Conservation (phyloP, 2,113 vertebrate species). For the Brachyhypopomus gauderio region DNA sequence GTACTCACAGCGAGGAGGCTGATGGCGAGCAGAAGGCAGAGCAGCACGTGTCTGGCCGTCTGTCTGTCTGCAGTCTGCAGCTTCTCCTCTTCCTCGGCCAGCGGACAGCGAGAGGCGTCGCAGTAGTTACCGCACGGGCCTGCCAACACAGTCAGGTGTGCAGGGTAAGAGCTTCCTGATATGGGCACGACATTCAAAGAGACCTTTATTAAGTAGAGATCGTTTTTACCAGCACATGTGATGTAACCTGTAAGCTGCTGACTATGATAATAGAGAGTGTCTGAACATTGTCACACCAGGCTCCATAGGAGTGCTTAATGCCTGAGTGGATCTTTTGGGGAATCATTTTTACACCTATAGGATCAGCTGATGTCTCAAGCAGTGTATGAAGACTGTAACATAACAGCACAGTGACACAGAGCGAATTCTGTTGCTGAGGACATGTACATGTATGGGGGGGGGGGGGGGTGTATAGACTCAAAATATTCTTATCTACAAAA, state of each 20-base stretch:
- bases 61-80: conserved; percentile 81
- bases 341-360: background rate
- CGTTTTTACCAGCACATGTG: background rate
- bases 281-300: background rate
- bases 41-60: conserved; percentile 84
- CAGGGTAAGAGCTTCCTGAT: background rate
- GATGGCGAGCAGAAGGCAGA: conserved; percentile 89
- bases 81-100: conserved; percentile 82
- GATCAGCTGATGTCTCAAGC: background rate
- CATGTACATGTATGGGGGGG: too few relatives aligned
- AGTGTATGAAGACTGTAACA: background rate
- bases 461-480: too few relatives aligned
- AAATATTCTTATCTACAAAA: too few relatives aligned
- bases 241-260: too few relatives aligned
- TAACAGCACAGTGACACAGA: background rate
- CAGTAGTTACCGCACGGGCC: conserved; percentile 81
- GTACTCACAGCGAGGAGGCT: conserved; percentile 89
- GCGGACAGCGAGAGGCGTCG: conserved; percentile 80
- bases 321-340: background rate
- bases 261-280: background rate
- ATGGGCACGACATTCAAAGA: background rate
- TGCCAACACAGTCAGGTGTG: conserved; percentile 53
- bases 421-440: background rate
- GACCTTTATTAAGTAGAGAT: background rate
- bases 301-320: background rate